Evolutionary conservation across 2,888 invertebrate species (phyloP), one percentile per base, ranked within the genome.

Genomic region (Neria commutata): DNA sequence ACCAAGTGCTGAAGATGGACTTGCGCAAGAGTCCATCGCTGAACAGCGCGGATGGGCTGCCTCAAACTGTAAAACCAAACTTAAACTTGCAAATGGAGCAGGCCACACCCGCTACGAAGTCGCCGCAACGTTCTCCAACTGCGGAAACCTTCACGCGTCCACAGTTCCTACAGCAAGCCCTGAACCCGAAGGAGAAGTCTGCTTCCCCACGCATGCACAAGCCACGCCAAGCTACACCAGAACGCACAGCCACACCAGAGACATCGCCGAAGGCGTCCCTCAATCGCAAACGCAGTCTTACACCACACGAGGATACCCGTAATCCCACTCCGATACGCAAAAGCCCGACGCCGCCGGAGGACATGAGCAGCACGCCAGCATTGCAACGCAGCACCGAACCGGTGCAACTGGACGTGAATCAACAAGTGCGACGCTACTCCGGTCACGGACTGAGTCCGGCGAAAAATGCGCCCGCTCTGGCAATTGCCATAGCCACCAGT

Each of bases 361-460:
- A 68, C 23, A 78, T 72, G 1, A 74, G 72, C 17, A 65, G 63
- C 0, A 75, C 79, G 0, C 64, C 73, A 4, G 80, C 78, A 6
- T 61, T 80, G 29, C 73, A 75, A 46, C 72, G 81, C 16, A 80
- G 81, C 47, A 74, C 79, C 2, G 81, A 81, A 50, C 78, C 81
- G 3, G 76, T 73, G 0, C 65, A 75, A 5, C 48, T 79, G 14
- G 74, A 70, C 1, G 73, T 71, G 1, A 78, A 75, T 60, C 77
- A 78, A 55, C 63, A 71, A 19, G 75, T 77, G n/a, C 66, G 71
- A n/a, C 73, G 74, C 6, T 75, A 60, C 51, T 70, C 77, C 0
- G 70, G 69, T 2, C 71, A 72, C 17, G 65, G 70, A 1, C 50
- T 74, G 0, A 75, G 74, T 58, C 71, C 76, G 4, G 74, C 76